Percentiles rank a stretch among this genome's conserved stretches.
phyloP scores from a whole-genome alignment of 2,888 invertebrate genomes.

The Euspilapteryx auroguttella region DNA sequence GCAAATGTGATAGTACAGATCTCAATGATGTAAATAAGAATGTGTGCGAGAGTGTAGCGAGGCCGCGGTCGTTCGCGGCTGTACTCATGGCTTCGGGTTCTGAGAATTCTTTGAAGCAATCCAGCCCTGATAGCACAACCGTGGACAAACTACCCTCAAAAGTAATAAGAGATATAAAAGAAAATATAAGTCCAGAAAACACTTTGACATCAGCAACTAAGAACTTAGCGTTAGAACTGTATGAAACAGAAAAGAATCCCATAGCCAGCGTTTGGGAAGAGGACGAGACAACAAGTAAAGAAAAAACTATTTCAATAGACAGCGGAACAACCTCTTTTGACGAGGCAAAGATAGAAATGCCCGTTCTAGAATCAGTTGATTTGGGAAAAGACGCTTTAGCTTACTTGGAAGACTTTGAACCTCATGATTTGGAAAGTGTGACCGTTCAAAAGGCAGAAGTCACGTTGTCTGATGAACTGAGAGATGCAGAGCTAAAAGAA shows the following conservation, averaged over 20 bases:
- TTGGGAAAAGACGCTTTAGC: conserved; percentile 44
- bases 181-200: conserved; percentile 66
- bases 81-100: conserved; percentile 44
- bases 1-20: conserved; percentile 32
- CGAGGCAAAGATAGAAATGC: conserved; percentile 8
- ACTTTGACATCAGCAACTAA: conserved; percentile 47
- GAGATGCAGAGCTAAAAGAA: conserved; percentile 34
- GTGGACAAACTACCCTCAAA: conserved; percentile 57
- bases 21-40: conserved; percentile 41
- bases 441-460: conserved; percentile 6
- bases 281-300: background rate
- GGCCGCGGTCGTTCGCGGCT: conserved; percentile 43
- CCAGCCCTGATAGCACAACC: conserved; percentile 32
- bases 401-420: conserved; percentile 27
- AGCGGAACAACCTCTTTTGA: conserved; percentile 11
- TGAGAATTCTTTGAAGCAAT: conserved; percentile 38
- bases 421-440: no score
- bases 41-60: conserved; percentile 16
- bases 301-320: conserved; percentile 13
- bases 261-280: conserved; percentile 4
- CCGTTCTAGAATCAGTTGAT: conserved; percentile 24
- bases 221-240: conserved; percentile 32
- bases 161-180: conserved; percentile 62
- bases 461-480: conserved; percentile 32
- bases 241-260: conserved; percentile 26